These are phyloP conservation scores for Catalaphyllia jardinei DNA, from an alignment of 64 coral and sea anemone species.

Conservation along the genomic window DNA sequence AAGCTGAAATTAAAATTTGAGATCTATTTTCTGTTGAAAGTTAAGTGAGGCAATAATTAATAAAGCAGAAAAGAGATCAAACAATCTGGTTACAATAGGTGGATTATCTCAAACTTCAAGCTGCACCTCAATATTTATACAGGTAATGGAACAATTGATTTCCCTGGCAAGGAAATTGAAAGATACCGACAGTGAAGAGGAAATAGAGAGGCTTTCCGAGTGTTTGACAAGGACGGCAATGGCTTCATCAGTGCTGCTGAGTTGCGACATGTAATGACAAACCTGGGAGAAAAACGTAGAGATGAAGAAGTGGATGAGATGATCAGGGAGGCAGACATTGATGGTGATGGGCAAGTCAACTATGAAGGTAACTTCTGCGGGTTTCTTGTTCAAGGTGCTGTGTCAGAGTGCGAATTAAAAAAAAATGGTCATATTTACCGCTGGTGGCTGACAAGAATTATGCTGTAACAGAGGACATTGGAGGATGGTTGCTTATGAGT, in stretches of 20 bases:
- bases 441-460: no score
- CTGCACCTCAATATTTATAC: not conserved
- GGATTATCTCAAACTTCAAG: not conserved
- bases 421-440: no score
- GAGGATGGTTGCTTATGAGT: no score
- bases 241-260: conserved; percentile 83
- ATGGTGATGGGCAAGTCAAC: conserved; percentile 62
- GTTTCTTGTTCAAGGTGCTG: not conserved
- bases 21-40: no score
- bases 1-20: no score
- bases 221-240: conserved; percentile 88
- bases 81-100: not conserved
- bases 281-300: no score
- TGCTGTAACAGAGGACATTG: no score
- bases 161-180: conserved; percentile 87
- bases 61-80: no score
- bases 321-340: no score
- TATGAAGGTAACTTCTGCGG: conserved; percentile 36
- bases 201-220: conserved; percentile 84
- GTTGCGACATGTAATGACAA: no score
- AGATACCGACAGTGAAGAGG: conserved; percentile 76
- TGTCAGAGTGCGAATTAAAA: not conserved
- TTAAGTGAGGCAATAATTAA: no score
- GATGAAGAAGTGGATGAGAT: no score
- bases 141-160: conserved; percentile 88